Base-by-base conservation (phyloP, 2,797 vertebrate genomes). In the Sparidentex hasta region DNA sequence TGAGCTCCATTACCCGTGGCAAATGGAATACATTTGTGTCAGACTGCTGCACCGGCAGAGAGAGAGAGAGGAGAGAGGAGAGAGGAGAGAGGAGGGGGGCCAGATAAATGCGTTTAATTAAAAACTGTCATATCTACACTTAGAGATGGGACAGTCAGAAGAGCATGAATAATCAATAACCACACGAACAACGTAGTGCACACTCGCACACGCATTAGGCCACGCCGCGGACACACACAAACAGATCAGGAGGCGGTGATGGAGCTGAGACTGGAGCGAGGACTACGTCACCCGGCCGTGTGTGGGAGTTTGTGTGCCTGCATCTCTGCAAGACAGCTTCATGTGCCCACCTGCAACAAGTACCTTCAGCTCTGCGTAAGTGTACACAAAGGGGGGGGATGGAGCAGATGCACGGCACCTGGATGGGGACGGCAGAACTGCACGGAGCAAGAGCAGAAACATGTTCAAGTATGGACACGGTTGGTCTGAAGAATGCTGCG, bases 31-130 rank as follows among this genome's bases (percentile, higher is more conserved):
- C 88, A 94, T 95, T 94, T 95, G 92, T 92, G 94, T 95, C 95
- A 93, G 74, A 48, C 69, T 68, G 86, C 81, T 82, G 87, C 83
- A 58, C 29, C 74, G 82, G 79, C n/a, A n/a, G n/a, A n/a, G 25
- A 25, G 25, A 25, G 25, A 25, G 25, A 25, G 25, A n/a, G 3
- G 25, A 25, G 25, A 3, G 27, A n/a, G 3, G 27, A 27, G 27
- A 27, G 27, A 27, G 27, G 56, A 82, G 29, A 29, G 29, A 29
- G 29, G 5, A 6, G 38, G 83, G 77, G 85, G 89, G 61, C 56
- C 93, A 95, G 94, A 96, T 94, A 91, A 95, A 96, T 96, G 94
- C 41, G 82, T 95, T 96, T 95, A 94, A 96, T 96, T 95, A 95
- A 95, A 95, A 95, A 90, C 82, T 94, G 95, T 95, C 95, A 96